Conservation (phyloP, 2,797 vertebrate genomes). For the Tragelaphus oryx region DNA sequence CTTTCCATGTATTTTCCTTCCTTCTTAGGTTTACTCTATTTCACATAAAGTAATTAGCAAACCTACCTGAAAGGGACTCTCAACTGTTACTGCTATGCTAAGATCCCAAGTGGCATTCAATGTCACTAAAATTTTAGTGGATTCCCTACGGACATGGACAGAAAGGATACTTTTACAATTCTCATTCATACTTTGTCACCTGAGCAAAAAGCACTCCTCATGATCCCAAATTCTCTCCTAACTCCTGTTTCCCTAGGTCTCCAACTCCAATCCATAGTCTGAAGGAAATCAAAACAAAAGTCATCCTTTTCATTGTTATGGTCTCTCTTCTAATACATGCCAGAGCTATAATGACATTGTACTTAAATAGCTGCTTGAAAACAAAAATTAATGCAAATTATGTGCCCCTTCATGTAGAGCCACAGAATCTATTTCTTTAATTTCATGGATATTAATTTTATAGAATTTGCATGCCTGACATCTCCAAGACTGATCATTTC, state of each 20-base stretch:
- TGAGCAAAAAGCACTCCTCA: background rate
- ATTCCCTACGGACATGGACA: background rate
- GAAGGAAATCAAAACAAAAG: background rate
- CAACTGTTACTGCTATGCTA: background rate
- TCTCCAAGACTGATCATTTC: background rate
- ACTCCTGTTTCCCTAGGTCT: background rate
- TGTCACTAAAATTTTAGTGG: background rate
- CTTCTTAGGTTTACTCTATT: background rate
- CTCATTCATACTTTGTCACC: background rate
- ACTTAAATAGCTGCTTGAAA: background rate
- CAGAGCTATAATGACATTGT: background rate
- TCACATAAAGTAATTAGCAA: background rate
- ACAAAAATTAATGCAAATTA: background rate
- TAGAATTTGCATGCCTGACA: background rate
- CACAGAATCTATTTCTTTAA: background rate
- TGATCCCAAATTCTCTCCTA: background rate
- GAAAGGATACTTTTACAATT: background rate
- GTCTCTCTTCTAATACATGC: background rate
- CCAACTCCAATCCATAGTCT: fast-evolving
- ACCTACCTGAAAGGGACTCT: background rate
- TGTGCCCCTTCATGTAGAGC: no score
- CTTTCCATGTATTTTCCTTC: background rate
- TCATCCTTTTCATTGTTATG: background rate
- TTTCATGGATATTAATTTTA: background rate
- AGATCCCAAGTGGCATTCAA: background rate